Base-by-base conservation (phyloP, 1,140 invertebrate species). In the Hypsibius dujardini region DNA sequence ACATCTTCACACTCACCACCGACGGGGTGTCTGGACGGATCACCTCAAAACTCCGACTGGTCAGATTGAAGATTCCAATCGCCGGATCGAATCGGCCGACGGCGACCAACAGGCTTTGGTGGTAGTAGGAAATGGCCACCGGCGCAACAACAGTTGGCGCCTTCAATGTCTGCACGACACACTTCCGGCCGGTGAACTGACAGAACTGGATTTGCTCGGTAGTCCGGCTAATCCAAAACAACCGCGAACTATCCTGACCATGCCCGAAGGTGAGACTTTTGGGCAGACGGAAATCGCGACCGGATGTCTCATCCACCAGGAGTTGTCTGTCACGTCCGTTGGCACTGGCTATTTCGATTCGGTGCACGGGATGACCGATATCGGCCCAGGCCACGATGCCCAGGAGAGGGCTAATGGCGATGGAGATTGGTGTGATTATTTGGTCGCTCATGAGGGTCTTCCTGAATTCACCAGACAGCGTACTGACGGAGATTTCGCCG, bases 391-490 rank as follows among this genome's bases (percentile, higher is more conserved):
- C 62, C 12, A 1, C 42, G 2, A 46, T 3, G 15, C 7, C 46
- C 15, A 56, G 45, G 71, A 78, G 78, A 1, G 88, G 88, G 80
- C 88, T 83, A 1, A 87, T 79, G 59, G 85, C 86, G 28, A 90
- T 76, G 2, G 84, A 84, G 60, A 78, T 79, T 1, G 83, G 80
- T 71, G 76, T 76, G 42, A 75, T 72, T 2, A 78, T 69, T 45
- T 76, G 76, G 46, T 75, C 75, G 3, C 79, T 75, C 2, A 82
- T 81, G 0, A 83, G 75, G 67, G 84, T 82, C 1, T 84, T 83
- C 47, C 83, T 75, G 75, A 83, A 88, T 76, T 89, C 86, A 1
- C 89, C 90, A 73, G 86, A 81, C 3, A 90, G 78, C 74, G 86
- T 87, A 47, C 85, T 86, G 0, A 85, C 86, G 56, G 83, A 81